These are phyloP conservation scores for Calidris pygmaea DNA, from an alignment of 2,113 vertebrate species.

Conservation along the genomic window DNA sequence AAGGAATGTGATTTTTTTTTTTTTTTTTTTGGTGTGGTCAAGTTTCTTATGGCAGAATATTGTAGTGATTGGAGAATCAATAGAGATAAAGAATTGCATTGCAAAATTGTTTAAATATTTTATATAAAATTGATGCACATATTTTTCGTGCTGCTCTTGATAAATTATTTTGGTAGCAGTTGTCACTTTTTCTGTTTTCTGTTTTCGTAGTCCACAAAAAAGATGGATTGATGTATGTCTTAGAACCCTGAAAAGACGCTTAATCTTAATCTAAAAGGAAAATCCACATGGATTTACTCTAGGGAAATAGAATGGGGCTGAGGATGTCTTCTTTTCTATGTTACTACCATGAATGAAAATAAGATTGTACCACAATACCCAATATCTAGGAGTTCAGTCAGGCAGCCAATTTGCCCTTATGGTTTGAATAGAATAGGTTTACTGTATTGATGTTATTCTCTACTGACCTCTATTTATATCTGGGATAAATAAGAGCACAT, in stretches of 20 bases:
- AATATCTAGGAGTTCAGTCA: neutral
- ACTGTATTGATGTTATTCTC: neutral
- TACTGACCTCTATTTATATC: neutral
- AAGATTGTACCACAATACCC: neutral
- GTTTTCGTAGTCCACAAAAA: neutral
- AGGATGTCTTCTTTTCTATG: neutral
- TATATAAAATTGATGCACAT: too few species aligned
- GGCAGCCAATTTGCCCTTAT: neutral
- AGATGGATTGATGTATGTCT: neutral
- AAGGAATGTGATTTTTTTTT: slow-evolving; percentile 55
- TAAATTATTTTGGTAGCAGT: too few species aligned
- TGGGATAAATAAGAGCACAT: neutral
- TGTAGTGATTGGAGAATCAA: too few species aligned
- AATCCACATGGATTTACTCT: neutral
- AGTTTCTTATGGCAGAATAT: too few species aligned
- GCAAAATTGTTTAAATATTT: too few species aligned
- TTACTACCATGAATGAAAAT: neutral
- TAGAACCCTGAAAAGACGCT: neutral
- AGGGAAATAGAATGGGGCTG: slow-evolving; percentile 9
- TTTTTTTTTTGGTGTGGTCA: neutral
- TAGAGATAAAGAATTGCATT: too few species aligned
- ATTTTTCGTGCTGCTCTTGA: too few species aligned
- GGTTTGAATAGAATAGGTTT: neutral
- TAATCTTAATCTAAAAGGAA: slow-evolving; percentile 10
- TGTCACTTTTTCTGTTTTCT: too few species aligned